Conservation (phyloP, 2,888 invertebrate species). For the Taenaris catops region DNA sequence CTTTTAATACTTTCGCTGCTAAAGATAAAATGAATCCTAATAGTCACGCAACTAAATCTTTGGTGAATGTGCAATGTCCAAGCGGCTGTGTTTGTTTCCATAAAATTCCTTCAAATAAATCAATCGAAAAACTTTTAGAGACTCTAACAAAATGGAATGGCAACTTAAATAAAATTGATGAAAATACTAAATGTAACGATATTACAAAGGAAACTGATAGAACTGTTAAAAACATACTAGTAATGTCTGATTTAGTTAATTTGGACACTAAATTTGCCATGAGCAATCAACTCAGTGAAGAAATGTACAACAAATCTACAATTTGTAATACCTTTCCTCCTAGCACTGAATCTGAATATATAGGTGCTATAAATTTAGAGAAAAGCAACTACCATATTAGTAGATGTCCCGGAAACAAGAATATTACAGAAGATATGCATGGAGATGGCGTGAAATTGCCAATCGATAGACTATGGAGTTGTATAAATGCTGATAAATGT, state of each 20-base stretch:
- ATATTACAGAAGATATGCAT: slow-evolving; percentile 13
- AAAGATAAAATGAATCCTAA: slow-evolving; percentile 21
- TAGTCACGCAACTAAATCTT: slow-evolving; percentile 20
- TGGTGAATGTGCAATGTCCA: slow-evolving; percentile 30
- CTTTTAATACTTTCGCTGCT: slow-evolving; percentile 28
- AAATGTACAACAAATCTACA: slow-evolving; percentile 10
- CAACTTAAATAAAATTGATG: slow-evolving; percentile 16
- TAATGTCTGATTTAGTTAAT: not conserved
- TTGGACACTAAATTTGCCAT: not conserved
- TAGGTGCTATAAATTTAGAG: slow-evolving; percentile 52
- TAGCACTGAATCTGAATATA: slow-evolving; percentile 49
- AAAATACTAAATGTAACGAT: not conserved
- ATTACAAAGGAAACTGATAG: not conserved
- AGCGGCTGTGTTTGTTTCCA: slow-evolving; percentile 51
- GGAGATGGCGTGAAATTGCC: slow-evolving; percentile 9
- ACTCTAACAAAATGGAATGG: slow-evolving; percentile 33
- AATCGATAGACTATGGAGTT: slow-evolving; percentile 23
- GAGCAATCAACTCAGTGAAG: slow-evolving; percentile 4
- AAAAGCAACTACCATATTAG: slow-evolving; percentile 45
- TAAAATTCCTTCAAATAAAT: slow-evolving; percentile 56
- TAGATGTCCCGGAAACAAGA: slow-evolving; percentile 30
- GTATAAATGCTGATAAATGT: slow-evolving; percentile 32
- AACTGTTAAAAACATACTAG: not conserved
- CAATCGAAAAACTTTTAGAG: slow-evolving; percentile 52
- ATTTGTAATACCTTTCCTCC: slow-evolving; percentile 21